Percentiles rank a stretch among this genome's conserved stretches.
phyloP scores from a whole-genome alignment of 2,888 invertebrate species.

The Chrysotoxum bicinctum region DNA sequence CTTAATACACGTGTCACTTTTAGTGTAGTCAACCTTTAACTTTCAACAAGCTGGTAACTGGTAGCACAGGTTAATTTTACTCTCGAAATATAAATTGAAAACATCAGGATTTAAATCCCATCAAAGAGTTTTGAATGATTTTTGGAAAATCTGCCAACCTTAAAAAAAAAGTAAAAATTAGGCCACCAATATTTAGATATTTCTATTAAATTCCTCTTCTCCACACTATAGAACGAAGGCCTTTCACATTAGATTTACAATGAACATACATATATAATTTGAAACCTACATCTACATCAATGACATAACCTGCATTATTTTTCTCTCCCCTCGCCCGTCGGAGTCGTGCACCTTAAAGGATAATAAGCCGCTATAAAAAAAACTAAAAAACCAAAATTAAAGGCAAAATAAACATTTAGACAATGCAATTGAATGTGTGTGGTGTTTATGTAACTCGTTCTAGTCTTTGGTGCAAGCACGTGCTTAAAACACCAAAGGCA shows the following conservation, averaged over 20 bases:
- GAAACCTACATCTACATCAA: background rate
- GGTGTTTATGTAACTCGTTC: conserved; percentile 57
- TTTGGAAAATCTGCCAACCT: too few species aligned
- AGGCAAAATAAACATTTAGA: conserved; percentile 19
- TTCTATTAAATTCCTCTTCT: background rate
- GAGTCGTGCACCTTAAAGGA: background rate
- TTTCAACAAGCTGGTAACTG: background rate
- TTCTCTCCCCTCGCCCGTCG: background rate
- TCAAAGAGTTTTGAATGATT: too few species aligned
- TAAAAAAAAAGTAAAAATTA: background rate
- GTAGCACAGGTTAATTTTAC: too few species aligned
- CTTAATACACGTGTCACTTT: background rate
- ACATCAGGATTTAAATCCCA: too few species aligned
- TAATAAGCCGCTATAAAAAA: conserved; percentile 5
- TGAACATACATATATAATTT: background rate
- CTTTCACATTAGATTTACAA: background rate
- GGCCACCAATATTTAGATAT: background rate
- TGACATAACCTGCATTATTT: conserved; percentile 24
- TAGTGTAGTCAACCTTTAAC: background rate
- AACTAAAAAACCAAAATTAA: background rate
- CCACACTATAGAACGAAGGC: background rate
- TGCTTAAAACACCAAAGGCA: conserved; percentile 46
- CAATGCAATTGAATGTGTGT: conserved; percentile 31
- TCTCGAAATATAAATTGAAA: too few species aligned
- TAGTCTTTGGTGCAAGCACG: conserved; percentile 46